Evolutionary conservation across 2,888 invertebrate species (phyloP).

Genomic region (Litoditis marina): DNA sequence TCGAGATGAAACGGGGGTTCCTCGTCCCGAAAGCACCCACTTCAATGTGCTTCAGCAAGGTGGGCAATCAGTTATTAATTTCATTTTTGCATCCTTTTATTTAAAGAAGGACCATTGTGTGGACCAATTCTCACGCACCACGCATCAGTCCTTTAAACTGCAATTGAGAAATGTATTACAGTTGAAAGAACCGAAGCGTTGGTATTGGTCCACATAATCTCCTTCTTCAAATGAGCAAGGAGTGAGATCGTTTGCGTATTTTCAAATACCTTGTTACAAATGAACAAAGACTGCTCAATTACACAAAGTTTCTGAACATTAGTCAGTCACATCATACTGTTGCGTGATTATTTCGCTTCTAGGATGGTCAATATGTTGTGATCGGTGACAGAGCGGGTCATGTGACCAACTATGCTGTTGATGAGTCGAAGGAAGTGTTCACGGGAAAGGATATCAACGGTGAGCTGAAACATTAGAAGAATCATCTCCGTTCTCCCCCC

Average conservation of each 20-base stretch:
- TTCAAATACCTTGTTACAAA: too few species aligned
- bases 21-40: conserved; percentile 41
- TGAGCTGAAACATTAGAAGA: too few species aligned
- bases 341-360: not conserved
- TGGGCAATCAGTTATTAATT: not conserved
- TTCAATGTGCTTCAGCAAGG: conserved; percentile 30
- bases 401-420: conserved; percentile 27
- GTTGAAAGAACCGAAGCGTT: too few species aligned
- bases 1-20: conserved; percentile 5
- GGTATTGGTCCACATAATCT: too few species aligned
- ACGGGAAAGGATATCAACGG: conserved; percentile 19
- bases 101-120: too few species aligned
- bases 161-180: too few species aligned
- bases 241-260: too few species aligned
- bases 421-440: conserved; percentile 3
- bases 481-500: too few species aligned
- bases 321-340: not conserved
- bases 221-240: too few species aligned
- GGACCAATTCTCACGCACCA: too few species aligned
- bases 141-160: too few species aligned
- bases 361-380: conserved; percentile 16
- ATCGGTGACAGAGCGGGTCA: conserved; percentile 43
- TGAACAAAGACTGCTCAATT: too few species aligned
- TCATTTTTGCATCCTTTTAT: not conserved
- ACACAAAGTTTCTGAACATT: not conserved